Percentiles rank a stretch among this genome's conserved stretches.
Evolutionary conservation across 2,888 invertebrate species (phyloP).

Genomic region (Cheilosia scutellata): DNA sequence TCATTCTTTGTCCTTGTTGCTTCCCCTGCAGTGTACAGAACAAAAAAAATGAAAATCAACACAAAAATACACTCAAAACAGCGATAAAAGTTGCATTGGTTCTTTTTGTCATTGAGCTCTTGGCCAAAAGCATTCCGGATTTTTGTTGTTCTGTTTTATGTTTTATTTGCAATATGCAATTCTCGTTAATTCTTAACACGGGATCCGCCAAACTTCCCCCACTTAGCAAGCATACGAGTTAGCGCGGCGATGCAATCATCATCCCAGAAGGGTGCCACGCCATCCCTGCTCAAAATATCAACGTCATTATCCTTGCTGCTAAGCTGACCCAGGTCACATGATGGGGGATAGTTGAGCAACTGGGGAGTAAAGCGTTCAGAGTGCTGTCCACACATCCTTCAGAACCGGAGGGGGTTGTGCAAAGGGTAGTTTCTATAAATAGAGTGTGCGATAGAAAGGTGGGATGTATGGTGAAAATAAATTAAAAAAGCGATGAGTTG

Average conservation of each 20-base stretch:
- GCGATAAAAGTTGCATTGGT: constrained; percentile 35
- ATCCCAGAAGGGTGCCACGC: constrained; percentile 15
- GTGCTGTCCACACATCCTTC: constrained; percentile 41
- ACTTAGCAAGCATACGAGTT: constrained; percentile 1
- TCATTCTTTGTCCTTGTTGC: constrained; percentile 34
- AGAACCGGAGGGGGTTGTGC: neutral
- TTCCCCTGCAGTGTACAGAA: neutral
- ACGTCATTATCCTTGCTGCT: constrained; percentile 38
- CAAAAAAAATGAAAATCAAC: constrained; percentile 27
- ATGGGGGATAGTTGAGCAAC: neutral
- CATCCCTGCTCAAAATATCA: constrained; percentile 7
- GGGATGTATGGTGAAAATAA: constrained; percentile 3
- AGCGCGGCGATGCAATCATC: constrained; percentile 4
- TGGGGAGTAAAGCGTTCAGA: constrained; percentile 9
- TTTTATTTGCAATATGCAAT: constrained; percentile 45
- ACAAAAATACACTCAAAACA: constrained; percentile 34
- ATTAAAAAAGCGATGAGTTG: neutral
- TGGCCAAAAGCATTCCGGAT: constrained; percentile 25
- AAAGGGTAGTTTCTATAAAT: constrained; percentile 28
- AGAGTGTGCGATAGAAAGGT: constrained; percentile 8
- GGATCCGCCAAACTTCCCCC: constrained; percentile 12
- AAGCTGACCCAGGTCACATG: constrained; percentile 49
- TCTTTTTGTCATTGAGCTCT: constrained; percentile 46
- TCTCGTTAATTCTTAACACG: constrained; percentile 41
- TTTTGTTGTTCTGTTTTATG: neutral